Base-by-base conservation (phyloP, 2,888 invertebrate species). In the Eulithis prunata region DNA sequence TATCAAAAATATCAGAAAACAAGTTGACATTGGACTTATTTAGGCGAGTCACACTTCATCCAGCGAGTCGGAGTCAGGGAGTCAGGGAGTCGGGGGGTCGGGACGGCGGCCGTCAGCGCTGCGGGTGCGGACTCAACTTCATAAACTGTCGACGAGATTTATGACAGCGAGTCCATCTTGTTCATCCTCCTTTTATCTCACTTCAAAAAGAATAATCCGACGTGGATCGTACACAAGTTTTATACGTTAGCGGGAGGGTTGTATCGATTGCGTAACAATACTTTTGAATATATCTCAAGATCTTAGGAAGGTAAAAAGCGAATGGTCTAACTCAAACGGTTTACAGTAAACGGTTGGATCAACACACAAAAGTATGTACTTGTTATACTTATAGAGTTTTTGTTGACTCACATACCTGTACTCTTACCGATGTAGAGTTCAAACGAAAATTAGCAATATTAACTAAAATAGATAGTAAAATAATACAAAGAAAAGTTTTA, bases 151-250 rank as follows among this genome's bases (percentile, higher is more conserved):
- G 47, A 12, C 28, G 55, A 56, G 62, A 49, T 56, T 49, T 55
- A 62, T 62, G 10, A 41, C 38, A 47, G 41, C 13, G 41, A 49
- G 28, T 62, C 55, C 32, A 62, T 55, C 55, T 41, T 47, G 55
- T 55, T 55, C 55, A 55, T 55, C 56, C 56, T 51, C 43, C 36
- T 57, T 62, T 57, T 56, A 62, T 51, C 51, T 56, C 45, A 51
- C 62, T 62, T 56, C 51, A 51, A 51, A 61, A 62, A 62, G 43
- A 62, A 57, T 56, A 41, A 62, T 62, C 52, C 59, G 32, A 45
- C 28, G 52, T 52, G 52, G 52, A 52, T 51, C 13, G 46, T 46
- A 36, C 13, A 10, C 32, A 43, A 59, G 55, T 49, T 56, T 12
- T 55, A 21, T 36, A 38, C 45, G 38, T 46, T 2, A 47, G 41